phyloP scores from a whole-genome alignment of 2,888 invertebrate genomes.

The Fragum fragum region DNA sequence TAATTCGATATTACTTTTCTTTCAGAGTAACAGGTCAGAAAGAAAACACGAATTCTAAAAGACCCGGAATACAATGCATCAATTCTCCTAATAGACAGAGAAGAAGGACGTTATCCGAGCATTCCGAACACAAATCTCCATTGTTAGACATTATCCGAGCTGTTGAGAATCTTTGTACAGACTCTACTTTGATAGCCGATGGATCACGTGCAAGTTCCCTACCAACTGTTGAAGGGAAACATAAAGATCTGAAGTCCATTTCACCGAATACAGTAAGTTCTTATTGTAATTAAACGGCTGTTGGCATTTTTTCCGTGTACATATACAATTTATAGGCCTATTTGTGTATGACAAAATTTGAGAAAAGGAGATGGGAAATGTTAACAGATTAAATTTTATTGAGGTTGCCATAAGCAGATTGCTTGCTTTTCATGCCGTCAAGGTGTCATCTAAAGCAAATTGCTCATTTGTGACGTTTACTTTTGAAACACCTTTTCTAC shows the following conservation, averaged over 20 bases:
- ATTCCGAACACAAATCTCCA: not conserved
- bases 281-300: too few relatives aligned
- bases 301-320: too few relatives aligned
- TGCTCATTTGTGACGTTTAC: not conserved
- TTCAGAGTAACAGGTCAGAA: too few relatives aligned
- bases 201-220: constrained; percentile 70
- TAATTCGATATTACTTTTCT: too few relatives aligned
- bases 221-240: constrained; percentile 77
- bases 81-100: not conserved
- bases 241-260: constrained; percentile 82
- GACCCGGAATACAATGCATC: not conserved
- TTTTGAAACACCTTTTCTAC: not conserved
- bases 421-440: not conserved
- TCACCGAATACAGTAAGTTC: constrained; percentile 78
- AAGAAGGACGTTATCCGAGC: not conserved
- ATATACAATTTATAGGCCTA: too few relatives aligned
- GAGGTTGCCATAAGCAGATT: not conserved
- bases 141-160: constrained; percentile 18
- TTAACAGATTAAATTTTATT: too few relatives aligned
- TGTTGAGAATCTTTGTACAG: constrained; percentile 50
- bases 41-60: not conserved
- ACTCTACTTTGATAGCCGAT: constrained; percentile 52
- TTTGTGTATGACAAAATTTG: too few relatives aligned
- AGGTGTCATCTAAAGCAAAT: not conserved
- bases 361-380: too few relatives aligned